Evolutionary conservation across 2,797 vertebrate genomes (phyloP), one percentile per base, ranked within the genome.

Genomic region (Characodon lateralis): DNA sequence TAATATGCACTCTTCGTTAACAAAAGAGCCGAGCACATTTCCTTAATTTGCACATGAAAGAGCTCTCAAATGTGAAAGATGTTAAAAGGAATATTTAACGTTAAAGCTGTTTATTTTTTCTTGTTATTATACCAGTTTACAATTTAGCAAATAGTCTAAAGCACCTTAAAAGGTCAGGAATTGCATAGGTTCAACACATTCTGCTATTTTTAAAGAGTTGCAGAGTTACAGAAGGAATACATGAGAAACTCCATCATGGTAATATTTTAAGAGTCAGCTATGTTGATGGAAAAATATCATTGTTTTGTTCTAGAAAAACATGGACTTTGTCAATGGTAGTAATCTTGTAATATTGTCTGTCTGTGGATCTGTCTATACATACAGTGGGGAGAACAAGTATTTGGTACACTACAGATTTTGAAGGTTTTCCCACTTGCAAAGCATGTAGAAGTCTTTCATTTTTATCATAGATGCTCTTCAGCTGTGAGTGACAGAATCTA

Each of bases 1-100:
- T 83, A 85, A 88, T 70, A 76, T 59, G 81, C 75, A 26, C 63
- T 90, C 73, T 76, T 80, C 65, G 83, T 81, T 84, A 80, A 77
- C 65, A 66, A 43, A 68, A 70, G 16, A 79, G 56, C 14, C 16
- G 76, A 41, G 22, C 43, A 59, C 48, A 53, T 83, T 77, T 35
- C 31, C 41, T 51, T 51, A 50, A 61, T 83, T 68, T 76, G 35
- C 13, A 66, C n/a, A 65, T 5, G 24, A 74, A 35, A 65, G 39
- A 24, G 46, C 77, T 22, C 31, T 35, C 55, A 74, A 74, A 74
- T 61, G 61, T 71, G 20, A 35, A 2, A 48, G 43, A 31, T 2
- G 51, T 31, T 59, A 18, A 69, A 73, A 43, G 4, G 22, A 22
- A 14, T 12, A 59, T 59, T 39, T 1, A 35, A 35, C 16, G 10